A percentile compares a stretch with the other conserved stretches of the same genome.
Evolutionary conservation across 2,888 invertebrate genomes (phyloP).

Genomic region (Hyles lineata): DNA sequence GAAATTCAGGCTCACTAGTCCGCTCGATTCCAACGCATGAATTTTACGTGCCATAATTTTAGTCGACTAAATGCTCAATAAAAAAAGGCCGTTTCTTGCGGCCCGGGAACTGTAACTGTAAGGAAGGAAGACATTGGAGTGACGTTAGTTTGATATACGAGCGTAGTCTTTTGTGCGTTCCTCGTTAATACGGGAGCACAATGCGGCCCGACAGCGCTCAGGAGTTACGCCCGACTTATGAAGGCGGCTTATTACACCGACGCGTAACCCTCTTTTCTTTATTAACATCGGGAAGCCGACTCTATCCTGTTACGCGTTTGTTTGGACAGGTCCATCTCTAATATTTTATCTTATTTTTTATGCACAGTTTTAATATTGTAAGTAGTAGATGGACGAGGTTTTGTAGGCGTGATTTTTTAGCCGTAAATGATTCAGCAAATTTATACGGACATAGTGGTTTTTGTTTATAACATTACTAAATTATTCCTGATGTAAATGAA

Average conservation of each 20-base stretch:
- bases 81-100: constrained; percentile 76
- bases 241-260: constrained; percentile 59
- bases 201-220: constrained; percentile 71
- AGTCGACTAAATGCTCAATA: constrained; percentile 76
- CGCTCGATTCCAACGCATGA: constrained; percentile 52
- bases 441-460: too few relatives aligned
- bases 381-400: not conserved
- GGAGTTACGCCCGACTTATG: constrained; percentile 75
- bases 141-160: constrained; percentile 85
- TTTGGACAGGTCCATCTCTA: not conserved
- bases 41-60: constrained; percentile 74
- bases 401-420: too few relatives aligned
- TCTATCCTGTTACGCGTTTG: constrained; percentile 29
- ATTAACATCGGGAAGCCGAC: constrained; percentile 33
- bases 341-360: constrained; percentile 9
- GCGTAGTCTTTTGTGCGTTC: constrained; percentile 78
- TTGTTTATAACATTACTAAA: too few relatives aligned
- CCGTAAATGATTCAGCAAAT: too few relatives aligned
- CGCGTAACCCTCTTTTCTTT: constrained; percentile 43
- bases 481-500: too few relatives aligned
- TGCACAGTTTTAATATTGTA: not conserved
- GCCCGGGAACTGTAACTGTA: constrained; percentile 68
- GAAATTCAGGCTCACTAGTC: constrained; percentile 42
- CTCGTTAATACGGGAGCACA: constrained; percentile 79
- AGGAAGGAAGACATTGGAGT: constrained; percentile 83